Conservation (phyloP, 2,797 vertebrate genomes). For the Dallia pectoralis region DNA sequence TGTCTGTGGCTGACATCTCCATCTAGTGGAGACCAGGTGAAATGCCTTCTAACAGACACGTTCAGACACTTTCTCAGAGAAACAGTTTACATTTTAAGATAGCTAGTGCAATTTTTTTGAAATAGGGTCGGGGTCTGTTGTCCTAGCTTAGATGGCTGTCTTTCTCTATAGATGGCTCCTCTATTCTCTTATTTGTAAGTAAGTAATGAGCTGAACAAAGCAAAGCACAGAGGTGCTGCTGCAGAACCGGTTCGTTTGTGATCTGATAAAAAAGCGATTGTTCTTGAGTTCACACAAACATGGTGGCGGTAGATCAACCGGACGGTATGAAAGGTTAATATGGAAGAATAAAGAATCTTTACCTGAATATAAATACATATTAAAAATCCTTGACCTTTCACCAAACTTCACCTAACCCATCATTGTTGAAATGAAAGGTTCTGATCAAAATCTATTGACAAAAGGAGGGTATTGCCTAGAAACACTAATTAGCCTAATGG, state of each 20-base stretch:
- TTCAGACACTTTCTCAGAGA: not conserved
- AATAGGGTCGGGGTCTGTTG: too few relatives aligned
- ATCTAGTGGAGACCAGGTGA: conserved; percentile 52
- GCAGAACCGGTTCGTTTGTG: not conserved
- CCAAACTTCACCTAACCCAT: too few relatives aligned
- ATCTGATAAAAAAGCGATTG: not conserved
- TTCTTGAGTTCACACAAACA: not conserved
- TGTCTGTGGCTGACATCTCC: conserved; percentile 38
- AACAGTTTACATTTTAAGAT: not conserved
- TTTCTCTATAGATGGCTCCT: too few relatives aligned
- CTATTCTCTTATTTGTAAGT: too few relatives aligned
- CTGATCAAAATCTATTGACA: not conserved
- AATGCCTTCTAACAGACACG: not conserved
- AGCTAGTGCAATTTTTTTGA: too few relatives aligned
- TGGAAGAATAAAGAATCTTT: not conserved
- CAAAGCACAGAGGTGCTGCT: not conserved
- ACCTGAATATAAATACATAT: too few relatives aligned
- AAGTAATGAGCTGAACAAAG: too few relatives aligned
- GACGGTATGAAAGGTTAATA: not conserved
- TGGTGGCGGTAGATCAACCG: not conserved
- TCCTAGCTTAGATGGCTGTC: not conserved
- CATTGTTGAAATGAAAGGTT: not conserved
- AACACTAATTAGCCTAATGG: not conserved
- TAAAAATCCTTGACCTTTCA: too few relatives aligned
- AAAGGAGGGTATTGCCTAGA: not conserved